phyloP scores from a whole-genome alignment of 1,140 invertebrate species.

The Drosophila serrata region DNA sequence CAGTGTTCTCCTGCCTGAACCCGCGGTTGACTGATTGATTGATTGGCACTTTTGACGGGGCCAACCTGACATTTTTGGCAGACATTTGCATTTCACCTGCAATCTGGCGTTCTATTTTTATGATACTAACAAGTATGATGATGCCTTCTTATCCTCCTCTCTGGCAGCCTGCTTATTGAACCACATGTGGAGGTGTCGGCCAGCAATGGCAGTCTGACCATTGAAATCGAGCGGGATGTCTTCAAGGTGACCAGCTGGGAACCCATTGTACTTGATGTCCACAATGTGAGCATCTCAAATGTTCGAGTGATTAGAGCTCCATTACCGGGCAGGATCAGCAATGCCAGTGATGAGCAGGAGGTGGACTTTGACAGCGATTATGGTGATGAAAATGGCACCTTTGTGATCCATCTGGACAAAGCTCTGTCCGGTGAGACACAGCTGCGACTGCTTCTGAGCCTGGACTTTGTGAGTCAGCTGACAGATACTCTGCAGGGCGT shows the following conservation, averaged over 20 bases:
- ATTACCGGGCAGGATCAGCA: not conserved
- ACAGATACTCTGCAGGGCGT: slow-evolving; percentile 90
- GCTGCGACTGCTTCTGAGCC: slow-evolving; percentile 84
- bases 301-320: slow-evolving; percentile 66
- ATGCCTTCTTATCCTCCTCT: slow-evolving; percentile 13
- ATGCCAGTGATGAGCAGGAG: slow-evolving; percentile 62
- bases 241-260: slow-evolving; percentile 63
- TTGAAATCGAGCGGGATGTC: slow-evolving; percentile 73
- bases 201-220: slow-evolving; percentile 76
- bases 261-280: slow-evolving; percentile 81
- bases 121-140: slow-evolving; percentile 2
- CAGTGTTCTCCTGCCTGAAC: slow-evolving; percentile 14
- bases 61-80: slow-evolving; percentile 67
- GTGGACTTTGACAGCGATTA: slow-evolving; percentile 80
- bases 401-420: slow-evolving; percentile 64
- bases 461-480: slow-evolving; percentile 89
- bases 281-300: slow-evolving; percentile 80
- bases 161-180: slow-evolving; percentile 77
- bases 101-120: slow-evolving; percentile 26
- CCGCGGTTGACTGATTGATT: slow-evolving; percentile 54
- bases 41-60: slow-evolving; percentile 74
- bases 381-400: slow-evolving; percentile 74
- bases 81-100: slow-evolving; percentile 49
- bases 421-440: slow-evolving; percentile 37
- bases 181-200: slow-evolving; percentile 66